Evolutionary conservation across 2,797 vertebrate species (phyloP).

Genomic region (Morelia viridis): DNA sequence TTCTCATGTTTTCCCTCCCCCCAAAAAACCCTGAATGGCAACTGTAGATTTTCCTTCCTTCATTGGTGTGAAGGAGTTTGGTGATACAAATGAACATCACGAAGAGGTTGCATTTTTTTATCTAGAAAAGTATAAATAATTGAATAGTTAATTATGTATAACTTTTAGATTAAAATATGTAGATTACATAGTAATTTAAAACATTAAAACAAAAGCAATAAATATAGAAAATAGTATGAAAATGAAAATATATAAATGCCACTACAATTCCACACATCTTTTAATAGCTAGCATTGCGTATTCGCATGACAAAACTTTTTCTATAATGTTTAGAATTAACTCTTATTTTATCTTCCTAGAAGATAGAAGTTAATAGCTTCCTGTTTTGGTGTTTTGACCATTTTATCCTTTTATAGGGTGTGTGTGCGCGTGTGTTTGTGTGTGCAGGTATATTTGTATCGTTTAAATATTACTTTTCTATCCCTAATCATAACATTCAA

Average conservation of each 20-base stretch:
- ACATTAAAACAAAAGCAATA: neutral
- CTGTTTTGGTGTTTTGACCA: neutral
- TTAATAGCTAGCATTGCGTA: neutral
- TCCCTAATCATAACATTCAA: neutral
- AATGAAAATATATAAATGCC: neutral
- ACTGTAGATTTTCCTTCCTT: neutral
- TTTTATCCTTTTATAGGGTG: neutral
- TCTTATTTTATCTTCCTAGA: neutral
- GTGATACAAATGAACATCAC: neutral
- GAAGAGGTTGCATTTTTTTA: neutral
- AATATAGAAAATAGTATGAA: neutral
- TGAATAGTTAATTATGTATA: neutral
- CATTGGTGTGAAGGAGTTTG: neutral
- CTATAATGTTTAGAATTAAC: neutral
- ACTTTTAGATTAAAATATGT: neutral
- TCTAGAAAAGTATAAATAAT: neutral
- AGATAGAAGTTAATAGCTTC: neutral
- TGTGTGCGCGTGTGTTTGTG: too few relatives aligned
- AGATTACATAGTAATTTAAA: neutral
- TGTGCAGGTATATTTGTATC: neutral
- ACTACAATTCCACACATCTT: neutral
- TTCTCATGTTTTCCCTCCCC: neutral
- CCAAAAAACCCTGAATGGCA: neutral
- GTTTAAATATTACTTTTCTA: neutral
- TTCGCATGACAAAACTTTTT: neutral